These are phyloP conservation scores for Moxostoma hubbsi DNA, from an alignment of 2,797 vertebrate genomes.

Conservation along the genomic window DNA sequence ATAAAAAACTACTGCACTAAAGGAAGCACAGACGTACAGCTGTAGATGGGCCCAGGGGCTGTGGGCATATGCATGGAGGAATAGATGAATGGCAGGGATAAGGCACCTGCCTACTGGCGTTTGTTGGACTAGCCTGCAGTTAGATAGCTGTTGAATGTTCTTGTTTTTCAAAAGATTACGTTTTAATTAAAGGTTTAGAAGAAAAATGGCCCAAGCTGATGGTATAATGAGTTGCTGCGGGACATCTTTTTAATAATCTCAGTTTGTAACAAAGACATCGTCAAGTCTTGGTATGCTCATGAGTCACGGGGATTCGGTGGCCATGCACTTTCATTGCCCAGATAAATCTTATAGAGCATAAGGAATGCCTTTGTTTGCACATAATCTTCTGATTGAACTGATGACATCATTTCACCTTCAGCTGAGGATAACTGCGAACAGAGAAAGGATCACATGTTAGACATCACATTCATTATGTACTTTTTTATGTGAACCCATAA, in stretches of 20 bases:
- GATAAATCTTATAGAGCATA: conserved; percentile 72
- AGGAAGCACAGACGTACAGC: conserved; percentile 50
- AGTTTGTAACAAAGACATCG: conserved; percentile 80
- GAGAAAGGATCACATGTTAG: conserved; percentile 47
- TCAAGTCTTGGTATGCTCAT: conserved; percentile 72
- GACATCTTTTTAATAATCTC: conserved; percentile 80
- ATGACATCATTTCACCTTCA: conserved; percentile 73
- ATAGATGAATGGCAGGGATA: conserved; percentile 58
- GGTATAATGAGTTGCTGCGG: conserved; percentile 80
- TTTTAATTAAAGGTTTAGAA: conserved; percentile 80
- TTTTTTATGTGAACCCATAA: conserved; percentile 14
- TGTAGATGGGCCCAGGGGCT: conserved; percentile 17
- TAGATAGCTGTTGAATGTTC: conserved; percentile 73
- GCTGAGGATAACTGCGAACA: conserved; percentile 60
- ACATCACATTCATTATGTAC: conserved; percentile 24
- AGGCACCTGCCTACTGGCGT: conserved; percentile 72
- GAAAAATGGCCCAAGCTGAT: conserved; percentile 76
- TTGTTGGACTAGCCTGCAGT: conserved; percentile 70
- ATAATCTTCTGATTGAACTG: conserved; percentile 73
- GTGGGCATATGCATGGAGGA: conserved; percentile 21
- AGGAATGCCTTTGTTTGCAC: conserved; percentile 65
- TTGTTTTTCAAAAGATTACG: conserved; percentile 77
- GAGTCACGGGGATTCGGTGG: conserved; percentile 63
- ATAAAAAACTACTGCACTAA: not conserved
- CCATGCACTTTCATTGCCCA: conserved; percentile 62